Base-by-base conservation (phyloP, 2,113 vertebrate species). In the Solenodon paradoxus region DNA sequence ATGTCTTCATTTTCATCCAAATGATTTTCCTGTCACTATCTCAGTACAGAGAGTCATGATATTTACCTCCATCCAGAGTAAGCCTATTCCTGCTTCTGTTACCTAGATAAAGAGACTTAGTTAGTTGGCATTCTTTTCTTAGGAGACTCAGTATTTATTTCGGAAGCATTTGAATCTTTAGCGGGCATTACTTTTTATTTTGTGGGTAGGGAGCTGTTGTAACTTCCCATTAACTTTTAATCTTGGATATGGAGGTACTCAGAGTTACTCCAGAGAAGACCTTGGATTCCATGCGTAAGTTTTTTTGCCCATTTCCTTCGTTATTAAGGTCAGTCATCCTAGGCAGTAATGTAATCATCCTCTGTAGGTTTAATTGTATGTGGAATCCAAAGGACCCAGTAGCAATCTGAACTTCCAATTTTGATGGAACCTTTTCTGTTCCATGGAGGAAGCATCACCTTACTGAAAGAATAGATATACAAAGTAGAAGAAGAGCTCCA, bases 171-270 rank as follows among this genome's bases (percentile, higher is more conserved):
- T 78, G 22, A 88, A 77, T 55, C 40, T 28, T 94, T 2, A 72
- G 3, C 55, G 9, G 49, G 0, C 3, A 49, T 57, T 1, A 9
- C 9, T 82, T 13, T n/a, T 57, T 66, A 19, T 64, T 4, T 17
- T 0, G 5, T 3, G 13, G 11, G 32, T 2, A 13, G 47, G 2
- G 8, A 8, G 10, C 45, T 40, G 7, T 32, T 69, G 5, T 49
- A 57, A 66, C 61, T 90, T 75, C 69, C 16, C 17, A 40, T 35
- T 83, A 78, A 81, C 47, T 51, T 92, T 93, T 64, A 53, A 3
- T 40, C 16, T 40, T 74, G 68, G 20, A 53, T 7, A 13, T 26
- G 7, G 8, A 88, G 68, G 28, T 75, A 35, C 28, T 42, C 57
- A 79, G 28, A 87, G 8, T 24, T 47, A 68, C 6, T 15, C 28